Conservation (phyloP, 2,888 invertebrate genomes). For the Epirrhoe tristata region DNA sequence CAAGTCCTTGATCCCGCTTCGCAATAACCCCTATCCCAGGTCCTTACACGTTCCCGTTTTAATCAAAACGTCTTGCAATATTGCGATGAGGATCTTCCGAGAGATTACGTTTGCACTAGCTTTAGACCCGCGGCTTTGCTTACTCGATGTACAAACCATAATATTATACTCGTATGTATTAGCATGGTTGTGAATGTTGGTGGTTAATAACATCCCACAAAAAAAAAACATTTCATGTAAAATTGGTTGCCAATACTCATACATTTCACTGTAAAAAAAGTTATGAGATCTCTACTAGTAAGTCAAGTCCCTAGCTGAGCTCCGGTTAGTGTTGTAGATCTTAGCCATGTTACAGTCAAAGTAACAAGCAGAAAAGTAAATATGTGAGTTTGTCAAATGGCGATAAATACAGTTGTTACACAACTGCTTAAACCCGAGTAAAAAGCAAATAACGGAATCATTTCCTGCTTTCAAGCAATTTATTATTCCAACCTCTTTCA, state of each 20-base stretch:
- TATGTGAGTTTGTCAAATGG: neutral
- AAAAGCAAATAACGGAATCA: conserved; percentile 9
- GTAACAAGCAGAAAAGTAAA: neutral
- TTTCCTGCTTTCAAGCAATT: conserved; percentile 23
- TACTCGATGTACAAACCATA: neutral
- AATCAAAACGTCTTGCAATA: conserved; percentile 21
- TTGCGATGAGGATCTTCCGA: conserved; percentile 15
- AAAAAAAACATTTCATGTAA: too few species aligned
- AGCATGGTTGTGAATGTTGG: too few species aligned
- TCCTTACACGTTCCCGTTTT: conserved; percentile 21
- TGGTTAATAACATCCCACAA: neutral
- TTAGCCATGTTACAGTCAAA: too few species aligned
- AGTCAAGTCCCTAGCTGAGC: too few species aligned
- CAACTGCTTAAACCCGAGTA: conserved; percentile 1
- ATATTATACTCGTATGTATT: neutral
- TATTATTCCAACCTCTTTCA: conserved; percentile 29
- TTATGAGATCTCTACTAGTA: neutral
- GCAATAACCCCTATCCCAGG: conserved; percentile 12
- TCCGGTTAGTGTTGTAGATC: too few species aligned
- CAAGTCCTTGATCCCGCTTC: conserved; percentile 3
- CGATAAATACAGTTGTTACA: neutral
- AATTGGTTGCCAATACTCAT: too few species aligned
- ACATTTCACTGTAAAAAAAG: neutral
- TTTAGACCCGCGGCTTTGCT: conserved; percentile 1
- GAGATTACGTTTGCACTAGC: conserved; percentile 21